These are phyloP conservation scores for Bombus superbus DNA, from an alignment of 1,140 invertebrate genomes.

Conservation along the genomic window DNA sequence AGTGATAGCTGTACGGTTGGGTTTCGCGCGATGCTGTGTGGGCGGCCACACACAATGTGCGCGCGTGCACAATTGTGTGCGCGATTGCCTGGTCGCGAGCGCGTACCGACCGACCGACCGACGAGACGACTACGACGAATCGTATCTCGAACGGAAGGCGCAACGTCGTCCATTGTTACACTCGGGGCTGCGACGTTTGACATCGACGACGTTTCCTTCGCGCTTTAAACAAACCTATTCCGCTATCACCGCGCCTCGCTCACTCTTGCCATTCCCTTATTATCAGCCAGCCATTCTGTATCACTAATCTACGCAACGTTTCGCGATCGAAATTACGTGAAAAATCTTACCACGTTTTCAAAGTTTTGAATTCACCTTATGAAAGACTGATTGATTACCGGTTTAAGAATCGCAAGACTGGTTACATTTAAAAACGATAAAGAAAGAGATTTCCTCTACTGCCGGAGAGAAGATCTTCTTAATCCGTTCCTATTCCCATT, in stretches of 20 bases:
- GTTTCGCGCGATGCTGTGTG: constrained; percentile 38
- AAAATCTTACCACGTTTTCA: not conserved
- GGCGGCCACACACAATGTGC: constrained; percentile 1
- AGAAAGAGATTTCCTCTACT: not conserved
- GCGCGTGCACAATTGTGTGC: constrained; percentile 47
- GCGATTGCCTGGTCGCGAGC: constrained; percentile 53
- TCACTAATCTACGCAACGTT: not conserved
- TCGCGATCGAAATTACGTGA: too few species aligned
- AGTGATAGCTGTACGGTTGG: constrained; percentile 50
- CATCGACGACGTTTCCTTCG: constrained; percentile 81
- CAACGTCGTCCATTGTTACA: constrained; percentile 76
- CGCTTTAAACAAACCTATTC: constrained; percentile 69
- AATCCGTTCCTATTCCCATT: not conserved
- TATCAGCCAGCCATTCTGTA: not conserved
- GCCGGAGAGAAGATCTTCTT: not conserved
- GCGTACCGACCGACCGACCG: constrained; percentile 12
- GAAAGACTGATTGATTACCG: not conserved
- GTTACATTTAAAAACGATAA: not conserved
- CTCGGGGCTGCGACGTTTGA: constrained; percentile 72
- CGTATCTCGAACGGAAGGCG: constrained; percentile 80
- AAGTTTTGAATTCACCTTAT: not conserved
- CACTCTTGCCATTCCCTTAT: not conserved
- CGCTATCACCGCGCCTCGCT: constrained; percentile 14
- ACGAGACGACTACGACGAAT: constrained; percentile 65
- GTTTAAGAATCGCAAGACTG: not conserved